These are phyloP conservation scores for Apomyelois bistriatella DNA, from an alignment of 2,888 invertebrate species.

Conservation along the genomic window DNA sequence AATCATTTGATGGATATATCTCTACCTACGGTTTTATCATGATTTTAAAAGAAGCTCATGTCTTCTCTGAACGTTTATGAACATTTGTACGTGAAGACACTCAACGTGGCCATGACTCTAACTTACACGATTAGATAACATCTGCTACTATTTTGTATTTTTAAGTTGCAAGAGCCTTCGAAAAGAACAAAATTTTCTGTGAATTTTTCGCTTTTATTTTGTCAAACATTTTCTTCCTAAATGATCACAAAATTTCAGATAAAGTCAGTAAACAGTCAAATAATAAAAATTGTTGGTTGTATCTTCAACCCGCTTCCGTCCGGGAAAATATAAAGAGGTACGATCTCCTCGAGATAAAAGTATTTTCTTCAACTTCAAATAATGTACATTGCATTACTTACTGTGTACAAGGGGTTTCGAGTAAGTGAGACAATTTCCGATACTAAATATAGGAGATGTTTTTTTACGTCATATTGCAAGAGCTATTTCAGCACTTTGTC, in stretches of 20 bases:
- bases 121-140: too few relatives aligned
- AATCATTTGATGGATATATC: too few relatives aligned
- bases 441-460: not conserved
- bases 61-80: too few relatives aligned
- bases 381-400: not conserved
- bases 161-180: too few relatives aligned
- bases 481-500: not conserved
- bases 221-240: too few relatives aligned
- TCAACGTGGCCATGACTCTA: too few relatives aligned
- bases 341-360: not conserved
- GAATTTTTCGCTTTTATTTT: too few relatives aligned
- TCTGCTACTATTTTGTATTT: too few relatives aligned
- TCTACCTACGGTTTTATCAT: too few relatives aligned
- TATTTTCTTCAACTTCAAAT: not conserved
- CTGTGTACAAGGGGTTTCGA: not conserved
- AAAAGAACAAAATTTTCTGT: too few relatives aligned
- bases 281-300: not conserved
- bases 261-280: slow-evolving; percentile 6
- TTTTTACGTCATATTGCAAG: not conserved
- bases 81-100: too few relatives aligned
- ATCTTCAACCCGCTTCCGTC: not conserved
- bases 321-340: not conserved
- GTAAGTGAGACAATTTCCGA: not conserved
- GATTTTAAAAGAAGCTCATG: too few relatives aligned
- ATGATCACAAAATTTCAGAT: not conserved